These are phyloP conservation scores for Drosophila tanythrix DNA, from an alignment of 2,888 invertebrate species.

Conservation along the genomic window DNA sequence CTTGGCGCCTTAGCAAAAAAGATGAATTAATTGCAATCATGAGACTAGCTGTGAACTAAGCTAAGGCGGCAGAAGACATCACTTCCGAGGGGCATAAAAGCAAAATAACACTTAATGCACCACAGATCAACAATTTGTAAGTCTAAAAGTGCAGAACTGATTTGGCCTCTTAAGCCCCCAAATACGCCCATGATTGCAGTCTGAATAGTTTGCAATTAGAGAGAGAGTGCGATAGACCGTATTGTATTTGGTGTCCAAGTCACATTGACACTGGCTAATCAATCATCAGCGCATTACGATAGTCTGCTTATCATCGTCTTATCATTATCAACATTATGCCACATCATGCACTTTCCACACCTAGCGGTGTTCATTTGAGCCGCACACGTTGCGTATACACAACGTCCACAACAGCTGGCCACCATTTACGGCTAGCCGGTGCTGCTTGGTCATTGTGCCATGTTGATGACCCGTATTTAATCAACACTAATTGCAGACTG, in stretches of 20 bases:
- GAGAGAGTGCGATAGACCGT: background rate
- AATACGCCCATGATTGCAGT: background rate
- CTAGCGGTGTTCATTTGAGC: constrained; percentile 1
- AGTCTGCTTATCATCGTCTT: constrained; percentile 25
- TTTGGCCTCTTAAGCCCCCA: background rate
- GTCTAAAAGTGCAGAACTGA: background rate
- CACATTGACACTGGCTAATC: constrained; percentile 17
- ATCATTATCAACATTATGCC: constrained; percentile 24
- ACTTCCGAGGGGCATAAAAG: background rate
- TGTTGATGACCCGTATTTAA: constrained; percentile 74
- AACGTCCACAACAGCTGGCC: constrained; percentile 31
- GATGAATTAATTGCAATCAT: background rate
- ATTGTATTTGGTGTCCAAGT: background rate
- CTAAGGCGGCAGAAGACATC: background rate
- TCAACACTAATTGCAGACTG: constrained; percentile 65
- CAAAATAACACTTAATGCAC: background rate
- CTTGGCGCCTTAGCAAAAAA: background rate
- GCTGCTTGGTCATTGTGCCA: constrained; percentile 15
- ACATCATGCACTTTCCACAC: constrained; percentile 38
- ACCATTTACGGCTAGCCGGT: constrained; percentile 11
- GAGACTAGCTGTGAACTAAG: background rate
- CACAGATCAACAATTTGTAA: background rate
- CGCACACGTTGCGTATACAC: constrained; percentile 40
- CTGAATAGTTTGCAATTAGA: background rate
- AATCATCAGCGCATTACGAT: constrained; percentile 15